These are phyloP conservation scores for Polietes domitor DNA, from an alignment of 2,888 invertebrate species.

Conservation along the genomic window DNA sequence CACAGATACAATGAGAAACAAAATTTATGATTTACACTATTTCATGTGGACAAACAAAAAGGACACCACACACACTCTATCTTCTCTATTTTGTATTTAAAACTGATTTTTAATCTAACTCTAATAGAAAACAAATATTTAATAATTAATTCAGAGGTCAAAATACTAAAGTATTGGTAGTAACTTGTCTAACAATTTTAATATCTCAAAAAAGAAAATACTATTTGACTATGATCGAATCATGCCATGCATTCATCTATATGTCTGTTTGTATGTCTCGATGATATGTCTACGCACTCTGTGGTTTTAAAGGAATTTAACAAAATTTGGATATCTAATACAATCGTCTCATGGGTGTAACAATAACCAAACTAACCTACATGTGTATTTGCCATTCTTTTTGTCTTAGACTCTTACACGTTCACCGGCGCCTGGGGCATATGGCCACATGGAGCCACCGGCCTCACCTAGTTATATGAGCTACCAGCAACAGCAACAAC, in stretches of 20 bases:
- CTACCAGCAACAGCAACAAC: constrained; percentile 70
- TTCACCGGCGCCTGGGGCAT: constrained; percentile 70
- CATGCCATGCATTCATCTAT: too few species aligned
- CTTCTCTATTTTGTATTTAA: constrained; percentile 21
- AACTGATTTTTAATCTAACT: background rate
- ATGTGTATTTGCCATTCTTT: constrained; percentile 42
- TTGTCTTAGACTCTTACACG: constrained; percentile 77
- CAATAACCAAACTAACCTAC: constrained; percentile 61
- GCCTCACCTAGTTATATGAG: constrained; percentile 78
- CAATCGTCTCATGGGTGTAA: constrained; percentile 39
- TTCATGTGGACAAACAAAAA: background rate
- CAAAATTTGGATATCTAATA: background rate
- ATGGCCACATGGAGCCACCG: constrained; percentile 73
- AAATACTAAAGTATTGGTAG: too few species aligned
- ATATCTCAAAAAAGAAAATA: background rate
- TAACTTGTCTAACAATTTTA: background rate
- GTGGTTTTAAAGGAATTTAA: background rate
- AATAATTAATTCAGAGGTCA: too few species aligned
- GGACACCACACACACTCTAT: background rate
- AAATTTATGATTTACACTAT: constrained; percentile 20
- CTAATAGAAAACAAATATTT: too few species aligned
- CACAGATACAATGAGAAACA: constrained; percentile 42
- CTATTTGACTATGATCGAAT: background rate
- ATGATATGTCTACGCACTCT: background rate
- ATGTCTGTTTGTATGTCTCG: background rate